Evolutionary conservation across 2,888 invertebrate genomes (phyloP), one percentile per base, ranked within the genome.

Genomic region (Cephonodes hylas): DNA sequence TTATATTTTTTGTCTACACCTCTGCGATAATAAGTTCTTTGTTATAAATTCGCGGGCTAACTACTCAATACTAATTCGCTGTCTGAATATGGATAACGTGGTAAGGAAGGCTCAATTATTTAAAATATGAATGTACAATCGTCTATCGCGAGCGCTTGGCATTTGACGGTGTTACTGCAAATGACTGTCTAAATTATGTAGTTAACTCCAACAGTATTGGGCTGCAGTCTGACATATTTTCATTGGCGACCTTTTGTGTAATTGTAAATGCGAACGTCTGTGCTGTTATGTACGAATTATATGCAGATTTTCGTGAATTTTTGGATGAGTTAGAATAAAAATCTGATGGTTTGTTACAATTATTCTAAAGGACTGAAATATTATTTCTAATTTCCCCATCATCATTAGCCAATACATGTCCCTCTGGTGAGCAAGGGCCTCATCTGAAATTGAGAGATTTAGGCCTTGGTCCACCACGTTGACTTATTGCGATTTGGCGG

Each of bases 171-270:
- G 75, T 75, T 77, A 76, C n/a, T 38, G 72, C 81, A 85, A 88
- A 87, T 81, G 78, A 84, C 78, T 83, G 82, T 79, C 81, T 82
- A 84, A 86, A 87, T 88, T 87, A 87, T 85, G 84, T 81, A 84
- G 82, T 86, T 87, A 84, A 80, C 78, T 82, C 75, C 76, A 75
- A 72, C 48, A 65, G 57, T 63, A 63, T 53, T 27, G 31, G 53
- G 53, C 53, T 53, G 27, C 27, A 18, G 27, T 38, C 53, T 53
- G 53, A 31, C 31, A 31, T 53, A 31, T 53, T 53, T 53, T 31
- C 25, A 64, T 5, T 61, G 60, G 31, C 64, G 73, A 76, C 72
- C 76, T 75, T 74, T 76, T 64, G 42, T 46, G 56, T 42, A 63
- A 57, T 46, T 69, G 20, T 64, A 60, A 65, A 48, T 62, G 59